Percentiles rank a stretch among this genome's conserved stretches.
Evolutionary conservation across 1,140 invertebrate species (phyloP).

Genomic region (Thalassaphorura encarpata): DNA sequence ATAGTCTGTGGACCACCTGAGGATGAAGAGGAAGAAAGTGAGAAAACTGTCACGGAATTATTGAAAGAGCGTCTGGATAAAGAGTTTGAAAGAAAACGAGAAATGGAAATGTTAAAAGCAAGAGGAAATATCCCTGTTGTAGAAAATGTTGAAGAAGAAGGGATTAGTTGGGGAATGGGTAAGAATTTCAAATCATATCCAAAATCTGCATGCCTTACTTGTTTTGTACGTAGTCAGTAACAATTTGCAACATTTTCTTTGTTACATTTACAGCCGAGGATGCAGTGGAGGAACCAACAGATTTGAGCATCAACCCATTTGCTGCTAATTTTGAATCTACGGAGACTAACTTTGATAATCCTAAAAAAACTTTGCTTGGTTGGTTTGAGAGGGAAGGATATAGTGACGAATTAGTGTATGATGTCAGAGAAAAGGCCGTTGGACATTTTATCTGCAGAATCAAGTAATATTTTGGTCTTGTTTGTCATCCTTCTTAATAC

Average conservation of each 20-base stretch:
- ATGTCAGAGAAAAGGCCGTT: constrained; percentile 66
- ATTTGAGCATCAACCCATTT: constrained; percentile 68
- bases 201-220: too few relatives aligned
- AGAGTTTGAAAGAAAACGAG: constrained; percentile 46
- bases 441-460: constrained; percentile 63
- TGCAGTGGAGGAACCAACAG: constrained; percentile 74
- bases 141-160: constrained; percentile 50
- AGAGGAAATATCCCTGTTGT: constrained; percentile 43
- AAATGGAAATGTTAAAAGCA: constrained; percentile 38
- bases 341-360: constrained; percentile 82
- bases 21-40: constrained; percentile 76
- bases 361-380: constrained; percentile 84
- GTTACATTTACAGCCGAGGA: constrained; percentile 53
- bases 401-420: constrained; percentile 62
- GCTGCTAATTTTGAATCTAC: constrained; percentile 42
- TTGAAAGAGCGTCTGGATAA: constrained; percentile 50
- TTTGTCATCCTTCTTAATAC: not conserved
- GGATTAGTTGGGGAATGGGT: constrained; percentile 87
- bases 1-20: constrained; percentile 55
- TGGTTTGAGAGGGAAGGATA: constrained; percentile 93
- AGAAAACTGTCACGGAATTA: constrained; percentile 66
- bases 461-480: constrained; percentile 41
- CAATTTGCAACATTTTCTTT: not conserved
- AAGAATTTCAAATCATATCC: too few relatives aligned
- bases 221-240: too few relatives aligned